Evolutionary conservation across 2,113 vertebrate genomes (phyloP).

Genomic region (Plecotus auritus): DNA sequence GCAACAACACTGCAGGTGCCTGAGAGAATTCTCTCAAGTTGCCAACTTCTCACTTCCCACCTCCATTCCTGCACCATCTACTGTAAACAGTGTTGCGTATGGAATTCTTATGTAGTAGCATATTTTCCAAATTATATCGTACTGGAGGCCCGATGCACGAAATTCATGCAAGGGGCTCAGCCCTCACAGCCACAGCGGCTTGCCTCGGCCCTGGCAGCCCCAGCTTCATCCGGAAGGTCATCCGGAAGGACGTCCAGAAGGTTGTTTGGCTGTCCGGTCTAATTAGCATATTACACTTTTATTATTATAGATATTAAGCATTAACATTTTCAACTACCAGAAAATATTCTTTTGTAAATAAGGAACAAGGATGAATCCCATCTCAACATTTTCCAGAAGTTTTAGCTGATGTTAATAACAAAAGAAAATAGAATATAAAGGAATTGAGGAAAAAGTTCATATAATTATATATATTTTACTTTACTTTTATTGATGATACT

Average conservation of each 20-base stretch:
- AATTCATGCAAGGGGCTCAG: too few relatives aligned
- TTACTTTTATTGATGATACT: too few relatives aligned
- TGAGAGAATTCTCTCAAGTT: neutral
- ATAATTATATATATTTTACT: neutral
- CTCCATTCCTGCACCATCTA: neutral
- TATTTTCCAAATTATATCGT: neutral
- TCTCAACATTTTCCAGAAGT: neutral
- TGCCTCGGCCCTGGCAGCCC: too few relatives aligned
- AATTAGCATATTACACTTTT: too few relatives aligned
- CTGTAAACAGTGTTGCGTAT: neutral
- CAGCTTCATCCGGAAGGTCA: too few relatives aligned
- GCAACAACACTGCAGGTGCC: too few relatives aligned
- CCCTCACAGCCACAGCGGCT: too few relatives aligned
- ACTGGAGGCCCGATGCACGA: too few relatives aligned
- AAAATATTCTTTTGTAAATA: neutral
- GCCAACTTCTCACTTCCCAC: neutral
- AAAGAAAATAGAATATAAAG: neutral
- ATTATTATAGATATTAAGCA: neutral
- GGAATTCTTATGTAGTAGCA: neutral
- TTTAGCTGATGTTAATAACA: neutral
- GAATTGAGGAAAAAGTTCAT: neutral
- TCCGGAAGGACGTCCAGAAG: too few relatives aligned
- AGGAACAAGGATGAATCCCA: neutral
- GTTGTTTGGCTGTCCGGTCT: too few relatives aligned
- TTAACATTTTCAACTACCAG: neutral